These are phyloP conservation scores for Dynastes tityus DNA, from an alignment of 2,888 invertebrate genomes.

Conservation along the genomic window DNA sequence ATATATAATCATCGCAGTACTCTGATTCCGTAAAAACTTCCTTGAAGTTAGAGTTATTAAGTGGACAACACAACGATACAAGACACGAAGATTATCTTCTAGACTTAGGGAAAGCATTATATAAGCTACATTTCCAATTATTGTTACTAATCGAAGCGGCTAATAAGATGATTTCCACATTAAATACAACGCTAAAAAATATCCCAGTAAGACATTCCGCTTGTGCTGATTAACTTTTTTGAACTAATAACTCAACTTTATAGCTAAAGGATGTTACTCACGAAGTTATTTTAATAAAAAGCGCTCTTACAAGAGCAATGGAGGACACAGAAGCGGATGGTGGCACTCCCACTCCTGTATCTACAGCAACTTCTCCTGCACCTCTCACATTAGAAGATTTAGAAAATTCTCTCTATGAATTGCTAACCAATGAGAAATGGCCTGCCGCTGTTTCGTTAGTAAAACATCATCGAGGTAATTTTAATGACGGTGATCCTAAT, in stretches of 20 bases:
- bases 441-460: constrained; percentile 79
- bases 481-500: constrained; percentile 71
- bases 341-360: constrained; percentile 75
- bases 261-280: constrained; percentile 78
- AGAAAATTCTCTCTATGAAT: constrained; percentile 71
- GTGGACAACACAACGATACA: constrained; percentile 70
- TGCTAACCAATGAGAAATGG: constrained; percentile 79
- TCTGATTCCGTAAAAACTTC: constrained; percentile 88
- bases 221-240: background rate
- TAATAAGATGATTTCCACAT: constrained; percentile 85
- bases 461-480: constrained; percentile 75
- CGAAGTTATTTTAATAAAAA: constrained; percentile 75
- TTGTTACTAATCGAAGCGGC: constrained; percentile 90
- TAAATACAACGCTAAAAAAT: constrained; percentile 75
- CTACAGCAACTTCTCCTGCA: constrained; percentile 67
- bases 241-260: constrained; percentile 22
- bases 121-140: constrained; percentile 94
- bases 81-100: constrained; percentile 81
- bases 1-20: constrained; percentile 72
- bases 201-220: constrained; percentile 71
- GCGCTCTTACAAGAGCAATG: constrained; percentile 75
- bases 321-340: constrained; percentile 79
- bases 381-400: constrained; percentile 68
- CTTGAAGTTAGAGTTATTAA: constrained; percentile 82
- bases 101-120: constrained; percentile 89